Evolutionary conservation across 2,797 vertebrate genomes (phyloP), one percentile per base, ranked within the genome.

Genomic region (Epinephelus awoara): DNA sequence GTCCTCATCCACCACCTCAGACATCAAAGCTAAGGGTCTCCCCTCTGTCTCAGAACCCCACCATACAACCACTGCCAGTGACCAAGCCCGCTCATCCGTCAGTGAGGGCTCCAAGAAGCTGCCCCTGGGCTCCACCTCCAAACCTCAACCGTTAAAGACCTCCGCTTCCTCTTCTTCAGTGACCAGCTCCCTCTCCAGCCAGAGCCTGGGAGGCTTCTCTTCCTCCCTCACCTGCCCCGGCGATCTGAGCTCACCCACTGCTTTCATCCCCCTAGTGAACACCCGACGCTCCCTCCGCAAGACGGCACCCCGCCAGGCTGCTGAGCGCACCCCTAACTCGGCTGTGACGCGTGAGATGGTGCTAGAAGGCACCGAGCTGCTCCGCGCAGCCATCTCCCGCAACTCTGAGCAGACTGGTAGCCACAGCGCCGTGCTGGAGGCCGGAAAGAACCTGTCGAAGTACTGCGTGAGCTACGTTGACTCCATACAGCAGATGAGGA

Each of bases 401-500:
- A 97, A 98, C 94, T 97, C 97, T 0, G 98, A 99, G 88, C 98
- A 99, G 85, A 98, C 96, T 75, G 98, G 96, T 18, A 99, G 97
- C 94, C 98, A 99, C 89, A 96, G 96, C 0, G 96, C 97, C 0
- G 98, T 99, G 82, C 92, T 99, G 59, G 98, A 99, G 90, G 98
- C 98, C 0, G 98, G 98, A 88, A 99, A 99, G 89, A 99, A 99
- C 94, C 96, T 99, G 79, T 98, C 97, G 57, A 98, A 98, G 14
- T 98, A 96, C 95, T 99, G 98, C 0, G 91, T 96, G 84, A 97
- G 96, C 93, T 99, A 96, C 0, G 98, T 99, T 72, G 98, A 99
- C 93, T 99, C 97, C 91, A 99, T 99, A 89, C 98, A 99, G 93
- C 98, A 99, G 89, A 99, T 99, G 98, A 94, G 98, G 89, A 99